Base-by-base conservation (phyloP, 2,888 invertebrate genomes). In the Syrista parreyssii region DNA sequence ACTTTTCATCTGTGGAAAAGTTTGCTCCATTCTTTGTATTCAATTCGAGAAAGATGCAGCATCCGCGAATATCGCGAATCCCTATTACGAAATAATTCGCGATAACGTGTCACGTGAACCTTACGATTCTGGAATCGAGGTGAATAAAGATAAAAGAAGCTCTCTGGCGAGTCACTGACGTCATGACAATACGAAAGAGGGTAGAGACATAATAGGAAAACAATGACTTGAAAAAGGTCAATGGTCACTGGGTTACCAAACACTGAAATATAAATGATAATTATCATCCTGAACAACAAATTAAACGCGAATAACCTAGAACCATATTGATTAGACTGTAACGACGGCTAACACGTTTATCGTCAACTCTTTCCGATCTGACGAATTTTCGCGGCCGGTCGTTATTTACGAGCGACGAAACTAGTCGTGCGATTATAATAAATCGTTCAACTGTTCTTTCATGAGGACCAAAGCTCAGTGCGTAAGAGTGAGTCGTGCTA, bases 261-360 rank as follows among this genome's bases (percentile, higher is more conserved):
- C 71, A 71, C 31, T 71, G 71, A 71, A 71, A 71, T 71, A 15
- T 71, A 31, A 71, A 33, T 69, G 30, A 32, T 33, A 71, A 71
- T 71, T 71, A 31, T 1, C 12, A 71, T 30, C 23, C 71, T 9
- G 32, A 71, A n/a, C 31, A 3, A 31, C 15, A 23, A 71, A 33
- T 32, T 71, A 31, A 71, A 31, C 31, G 71, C 32, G 23, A 71
- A 12, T 71, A 33, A n/a, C 31, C 55, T 55, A 33, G 71, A 71
- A 32, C 12, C 31, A 31, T 33, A 31, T 71, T 12, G 71, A 71
- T 15, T 31, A 12, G 6, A n/a, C 12, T 11, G 31, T 71, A 55
- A 55, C 9, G 9, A 23, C 23, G 9, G 23, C 23, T 9, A 6
- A 23, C 23, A 9, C 6, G 23, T 23, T 23, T 55, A 9, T 55